Evolutionary conservation across 2,797 vertebrate genomes (phyloP).

Genomic region (Strix occidentalis): DNA sequence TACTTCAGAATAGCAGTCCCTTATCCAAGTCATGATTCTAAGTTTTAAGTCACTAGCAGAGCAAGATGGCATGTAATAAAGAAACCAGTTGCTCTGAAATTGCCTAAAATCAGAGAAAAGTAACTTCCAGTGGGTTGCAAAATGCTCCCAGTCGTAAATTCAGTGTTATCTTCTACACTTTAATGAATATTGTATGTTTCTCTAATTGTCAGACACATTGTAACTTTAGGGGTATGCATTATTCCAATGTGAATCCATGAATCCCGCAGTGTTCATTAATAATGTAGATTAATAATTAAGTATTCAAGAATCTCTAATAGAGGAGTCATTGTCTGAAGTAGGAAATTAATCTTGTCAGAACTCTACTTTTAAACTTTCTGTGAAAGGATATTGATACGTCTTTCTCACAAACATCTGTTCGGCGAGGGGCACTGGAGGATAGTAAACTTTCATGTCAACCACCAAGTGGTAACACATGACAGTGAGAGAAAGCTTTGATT

Average conservation of each 20-base stretch:
- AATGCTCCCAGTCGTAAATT: neutral
- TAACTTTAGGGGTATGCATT: neutral
- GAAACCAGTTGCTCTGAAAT: neutral
- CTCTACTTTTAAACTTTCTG: neutral
- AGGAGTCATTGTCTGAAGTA: neutral
- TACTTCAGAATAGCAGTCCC: neutral
- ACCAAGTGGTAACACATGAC: neutral
- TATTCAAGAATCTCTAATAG: slow-evolving; percentile 20
- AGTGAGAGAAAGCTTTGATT: slow-evolving; percentile 21
- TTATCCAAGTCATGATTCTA: neutral
- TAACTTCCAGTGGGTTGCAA: neutral
- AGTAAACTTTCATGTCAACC: neutral
- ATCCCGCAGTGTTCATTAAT: neutral
- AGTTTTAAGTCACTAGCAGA: neutral
- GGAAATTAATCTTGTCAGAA: slow-evolving; percentile 28
- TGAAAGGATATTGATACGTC: neutral
- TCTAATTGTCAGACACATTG: neutral
- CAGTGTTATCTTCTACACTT: neutral
- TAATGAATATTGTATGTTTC: neutral
- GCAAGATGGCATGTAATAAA: neutral
- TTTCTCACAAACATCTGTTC: slow-evolving; percentile 17
- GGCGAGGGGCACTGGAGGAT: neutral
- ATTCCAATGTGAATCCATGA: neutral
- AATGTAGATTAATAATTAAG: slow-evolving; percentile 25
- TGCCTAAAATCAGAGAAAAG: neutral